phyloP scores from a whole-genome alignment of 2,113 vertebrate species.

The Pachyramphus minor region DNA sequence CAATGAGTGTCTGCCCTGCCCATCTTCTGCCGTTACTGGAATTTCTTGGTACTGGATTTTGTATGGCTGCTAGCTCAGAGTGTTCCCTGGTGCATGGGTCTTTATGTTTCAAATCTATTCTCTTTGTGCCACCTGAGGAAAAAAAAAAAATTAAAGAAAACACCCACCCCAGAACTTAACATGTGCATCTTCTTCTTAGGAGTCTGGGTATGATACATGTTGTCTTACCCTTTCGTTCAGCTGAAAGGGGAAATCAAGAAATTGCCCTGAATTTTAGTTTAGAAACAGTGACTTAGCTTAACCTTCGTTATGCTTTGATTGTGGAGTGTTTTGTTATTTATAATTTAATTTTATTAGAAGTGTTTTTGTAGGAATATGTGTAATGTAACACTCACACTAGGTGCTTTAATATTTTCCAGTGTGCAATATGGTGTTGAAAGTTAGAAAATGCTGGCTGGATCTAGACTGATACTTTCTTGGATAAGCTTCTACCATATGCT shows the following conservation, averaged over 20 bases:
- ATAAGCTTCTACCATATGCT: conserved; percentile 66
- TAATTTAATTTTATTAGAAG: conserved; percentile 50
- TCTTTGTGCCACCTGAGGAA: not conserved
- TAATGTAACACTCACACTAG: conserved; percentile 48
- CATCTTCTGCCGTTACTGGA: not conserved
- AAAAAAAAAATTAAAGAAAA: not conserved
- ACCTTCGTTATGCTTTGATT: conserved; percentile 51
- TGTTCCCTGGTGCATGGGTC: not conserved
- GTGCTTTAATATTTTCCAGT: conserved; percentile 69
- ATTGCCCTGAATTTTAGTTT: conserved; percentile 14
- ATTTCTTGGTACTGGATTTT: not conserved
- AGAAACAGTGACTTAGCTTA: conserved; percentile 30
- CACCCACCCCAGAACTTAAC: not conserved
- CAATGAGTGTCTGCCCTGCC: not conserved
- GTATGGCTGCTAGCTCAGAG: not conserved
- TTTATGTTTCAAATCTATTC: not conserved
- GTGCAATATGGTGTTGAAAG: conserved; percentile 64
- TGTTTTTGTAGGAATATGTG: conserved; percentile 48
- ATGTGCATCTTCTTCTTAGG: not conserved
- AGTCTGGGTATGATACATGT: not conserved
- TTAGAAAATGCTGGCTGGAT: conserved; percentile 58
- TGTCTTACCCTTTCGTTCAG: not conserved
- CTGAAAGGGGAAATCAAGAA: conserved; percentile 10
- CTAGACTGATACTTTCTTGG: conserved; percentile 66
- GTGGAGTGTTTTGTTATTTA: conserved; percentile 52